Percentiles rank a stretch among this genome's conserved stretches.
These are phyloP conservation scores for Calyptommatus sinebrachiatus DNA, from an alignment of 2,113 vertebrate genomes.

Conservation along the genomic window DNA sequence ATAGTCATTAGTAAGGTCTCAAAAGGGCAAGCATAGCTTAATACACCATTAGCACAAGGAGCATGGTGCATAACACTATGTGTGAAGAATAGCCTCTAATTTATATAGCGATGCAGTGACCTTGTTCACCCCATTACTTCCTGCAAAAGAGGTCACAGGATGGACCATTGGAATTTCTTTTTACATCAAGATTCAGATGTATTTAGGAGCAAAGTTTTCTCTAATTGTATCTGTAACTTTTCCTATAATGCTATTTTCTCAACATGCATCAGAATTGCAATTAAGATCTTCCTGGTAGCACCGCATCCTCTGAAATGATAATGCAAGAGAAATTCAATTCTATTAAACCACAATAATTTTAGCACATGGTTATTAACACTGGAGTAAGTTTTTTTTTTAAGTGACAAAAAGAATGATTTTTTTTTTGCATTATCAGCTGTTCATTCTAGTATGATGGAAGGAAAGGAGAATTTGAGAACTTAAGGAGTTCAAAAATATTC, in stretches of 20 bases:
- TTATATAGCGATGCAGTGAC: neutral
- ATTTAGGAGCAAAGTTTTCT: neutral
- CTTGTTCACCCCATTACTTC: neutral
- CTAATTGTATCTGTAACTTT: neutral
- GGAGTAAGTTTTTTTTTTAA: no score
- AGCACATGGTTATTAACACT: no score
- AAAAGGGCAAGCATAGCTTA: constrained; percentile 22
- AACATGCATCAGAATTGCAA: constrained; percentile 6
- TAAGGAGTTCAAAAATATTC: no score
- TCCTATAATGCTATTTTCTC: constrained; percentile 15
- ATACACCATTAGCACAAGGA: constrained; percentile 19
- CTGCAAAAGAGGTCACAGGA: neutral
- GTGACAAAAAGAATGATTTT: no score
- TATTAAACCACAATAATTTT: no score
- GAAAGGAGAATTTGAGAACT: no score
- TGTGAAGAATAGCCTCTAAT: neutral
- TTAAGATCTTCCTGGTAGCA: neutral
- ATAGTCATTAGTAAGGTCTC: constrained; percentile 31
- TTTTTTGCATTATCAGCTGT: no score
- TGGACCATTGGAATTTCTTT: neutral
- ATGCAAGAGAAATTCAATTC: no score
- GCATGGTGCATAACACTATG: neutral
- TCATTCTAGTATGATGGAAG: no score
- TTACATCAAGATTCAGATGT: neutral
- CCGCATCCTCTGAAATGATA: neutral